Conservation (phyloP, 2,888 invertebrate species). For the Plagodis dolabraria region DNA sequence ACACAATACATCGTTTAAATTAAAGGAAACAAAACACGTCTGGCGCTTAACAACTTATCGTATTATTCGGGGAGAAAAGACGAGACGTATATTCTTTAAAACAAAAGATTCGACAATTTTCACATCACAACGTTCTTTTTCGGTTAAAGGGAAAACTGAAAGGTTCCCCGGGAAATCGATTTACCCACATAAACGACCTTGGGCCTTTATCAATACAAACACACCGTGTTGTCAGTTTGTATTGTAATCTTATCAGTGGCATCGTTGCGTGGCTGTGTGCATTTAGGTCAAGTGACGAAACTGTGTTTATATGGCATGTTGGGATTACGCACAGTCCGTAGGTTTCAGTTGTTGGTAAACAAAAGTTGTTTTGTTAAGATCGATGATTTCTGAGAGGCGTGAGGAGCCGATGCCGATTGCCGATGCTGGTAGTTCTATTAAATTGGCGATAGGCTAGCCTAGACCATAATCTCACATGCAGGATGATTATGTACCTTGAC, state of each 20-base stretch:
- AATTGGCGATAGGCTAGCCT: too few species aligned
- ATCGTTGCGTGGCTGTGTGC: constrained; percentile 33
- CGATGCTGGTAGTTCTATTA: too few species aligned
- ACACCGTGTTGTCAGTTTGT: constrained; percentile 37
- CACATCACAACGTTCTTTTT: background rate
- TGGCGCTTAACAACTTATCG: too few species aligned
- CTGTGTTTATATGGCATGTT: constrained; percentile 23
- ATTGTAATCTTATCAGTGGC: constrained; percentile 54
- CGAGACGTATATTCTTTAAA: too few species aligned
- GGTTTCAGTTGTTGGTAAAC: constrained; percentile 1
- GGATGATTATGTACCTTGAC: too few species aligned
- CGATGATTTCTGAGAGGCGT: background rate
- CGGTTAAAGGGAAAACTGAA: constrained; percentile 11
- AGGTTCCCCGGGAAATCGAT: constrained; percentile 36
- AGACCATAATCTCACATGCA: too few species aligned
- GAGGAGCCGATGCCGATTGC: too few species aligned
- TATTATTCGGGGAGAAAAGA: too few species aligned
- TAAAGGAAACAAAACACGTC: too few species aligned
- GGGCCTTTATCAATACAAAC: constrained; percentile 51
- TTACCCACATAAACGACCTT: constrained; percentile 23
- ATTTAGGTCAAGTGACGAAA: constrained; percentile 64
- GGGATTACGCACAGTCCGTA: constrained; percentile 21
- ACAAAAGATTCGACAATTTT: too few species aligned
- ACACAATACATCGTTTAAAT: too few species aligned
- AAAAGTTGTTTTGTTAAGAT: background rate